phyloP scores from a whole-genome alignment of 64 coral and sea anemone genomes.

The Hydrozoanthus tunicans region DNA sequence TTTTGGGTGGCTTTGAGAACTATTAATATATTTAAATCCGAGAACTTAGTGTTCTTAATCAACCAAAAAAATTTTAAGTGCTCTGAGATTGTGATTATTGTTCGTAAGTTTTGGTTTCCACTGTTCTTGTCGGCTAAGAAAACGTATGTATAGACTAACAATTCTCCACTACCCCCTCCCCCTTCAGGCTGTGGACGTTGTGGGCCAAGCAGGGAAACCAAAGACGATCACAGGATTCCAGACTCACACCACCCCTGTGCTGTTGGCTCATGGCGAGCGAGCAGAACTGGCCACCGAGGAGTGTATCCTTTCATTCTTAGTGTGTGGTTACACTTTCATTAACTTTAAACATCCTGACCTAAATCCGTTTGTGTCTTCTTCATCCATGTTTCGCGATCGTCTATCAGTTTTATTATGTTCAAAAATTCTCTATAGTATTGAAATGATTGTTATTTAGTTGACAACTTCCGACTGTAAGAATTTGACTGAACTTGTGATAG shows the following conservation, averaged over 20 bases:
- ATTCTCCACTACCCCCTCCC: not conserved
- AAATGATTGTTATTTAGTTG: no score
- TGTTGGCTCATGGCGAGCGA: conserved; percentile 94
- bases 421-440: no score
- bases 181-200: conserved; percentile 86
- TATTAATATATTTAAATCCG: no score
- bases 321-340: not conserved
- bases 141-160: not conserved
- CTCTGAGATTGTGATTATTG: not conserved
- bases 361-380: not conserved
- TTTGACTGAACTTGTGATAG: no score
- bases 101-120: not conserved
- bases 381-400: no score
- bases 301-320: conserved; percentile 87
- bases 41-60: no score
- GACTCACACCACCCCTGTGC: conserved; percentile 95
- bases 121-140: not conserved
- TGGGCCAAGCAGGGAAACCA: conserved; percentile 98
- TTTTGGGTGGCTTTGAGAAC: no score
- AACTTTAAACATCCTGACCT: no score
- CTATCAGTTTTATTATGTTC: no score
- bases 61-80: no score
- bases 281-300: conserved; percentile 98
- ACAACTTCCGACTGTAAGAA: no score
- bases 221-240: conserved; percentile 99